These are phyloP conservation scores for Lagorchestes hirsutus DNA, from an alignment of 2,797 vertebrate genomes.

Conservation along the genomic window DNA sequence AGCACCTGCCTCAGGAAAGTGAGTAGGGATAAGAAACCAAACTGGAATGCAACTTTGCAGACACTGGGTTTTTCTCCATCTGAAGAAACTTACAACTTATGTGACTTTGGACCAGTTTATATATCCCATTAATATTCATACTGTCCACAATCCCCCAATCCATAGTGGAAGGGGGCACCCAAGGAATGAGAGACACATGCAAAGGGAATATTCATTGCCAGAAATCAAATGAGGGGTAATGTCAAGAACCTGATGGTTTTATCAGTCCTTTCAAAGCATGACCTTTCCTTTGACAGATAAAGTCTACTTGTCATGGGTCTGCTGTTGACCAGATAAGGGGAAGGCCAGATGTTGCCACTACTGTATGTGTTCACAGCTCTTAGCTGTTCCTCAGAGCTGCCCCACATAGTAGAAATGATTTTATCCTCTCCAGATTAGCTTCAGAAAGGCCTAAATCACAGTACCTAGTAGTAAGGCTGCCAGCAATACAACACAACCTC, in stretches of 20 bases:
- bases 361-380: background rate
- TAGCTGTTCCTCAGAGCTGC: background rate
- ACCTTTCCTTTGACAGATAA: slow-evolving; percentile 28
- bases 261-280: background rate
- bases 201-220: background rate
- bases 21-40: background rate
- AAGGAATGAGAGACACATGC: background rate
- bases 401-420: background rate
- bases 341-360: background rate
- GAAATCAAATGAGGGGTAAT: background rate
- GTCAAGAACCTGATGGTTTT: background rate
- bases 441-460: slow-evolving; percentile 23
- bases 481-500: background rate
- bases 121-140: background rate
- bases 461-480: slow-evolving; percentile 27
- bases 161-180: background rate
- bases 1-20: background rate
- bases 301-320: background rate
- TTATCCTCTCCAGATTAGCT: background rate
- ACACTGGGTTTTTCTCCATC: background rate
- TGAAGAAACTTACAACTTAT: background rate
- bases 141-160: background rate
- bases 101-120: background rate
- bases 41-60: background rate
- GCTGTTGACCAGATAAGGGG: background rate